Evolutionary conservation across 2,888 invertebrate species (phyloP).

Genomic region (Drosophila sordidula): DNA sequence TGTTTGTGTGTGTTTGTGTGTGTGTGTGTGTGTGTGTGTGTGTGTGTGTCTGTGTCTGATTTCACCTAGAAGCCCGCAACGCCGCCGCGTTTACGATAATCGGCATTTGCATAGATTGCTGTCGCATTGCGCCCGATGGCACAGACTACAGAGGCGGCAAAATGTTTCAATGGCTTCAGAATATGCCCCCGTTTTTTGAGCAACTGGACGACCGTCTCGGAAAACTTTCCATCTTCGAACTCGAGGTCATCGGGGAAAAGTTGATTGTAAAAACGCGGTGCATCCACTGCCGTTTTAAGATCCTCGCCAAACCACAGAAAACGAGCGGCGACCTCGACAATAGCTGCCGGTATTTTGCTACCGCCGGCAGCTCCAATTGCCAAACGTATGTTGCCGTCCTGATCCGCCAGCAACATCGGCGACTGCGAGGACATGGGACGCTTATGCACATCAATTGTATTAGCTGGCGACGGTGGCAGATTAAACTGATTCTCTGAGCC

Average conservation of each 20-base stretch:
- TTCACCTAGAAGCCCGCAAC: constrained; percentile 88
- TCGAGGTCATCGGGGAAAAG: constrained; percentile 90
- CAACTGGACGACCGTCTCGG: constrained; percentile 87
- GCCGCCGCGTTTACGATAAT: constrained; percentile 92
- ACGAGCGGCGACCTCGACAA: constrained; percentile 88
- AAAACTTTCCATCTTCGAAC: constrained; percentile 87
- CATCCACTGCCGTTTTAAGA: constrained; percentile 89
- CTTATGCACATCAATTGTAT: constrained; percentile 92
- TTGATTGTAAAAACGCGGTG: constrained; percentile 94
- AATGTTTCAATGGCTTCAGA: constrained; percentile 86
- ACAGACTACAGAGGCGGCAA: constrained; percentile 88
- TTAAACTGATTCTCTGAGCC: constrained; percentile 90
- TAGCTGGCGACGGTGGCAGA: constrained; percentile 91
- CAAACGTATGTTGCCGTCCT: constrained; percentile 87
- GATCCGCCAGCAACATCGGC: constrained; percentile 91
- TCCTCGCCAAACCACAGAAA: constrained; percentile 89
- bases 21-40: constrained; percentile 12
- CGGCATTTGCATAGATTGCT: constrained; percentile 91
- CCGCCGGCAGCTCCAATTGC: constrained; percentile 95
- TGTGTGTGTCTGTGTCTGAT: constrained; percentile 1
- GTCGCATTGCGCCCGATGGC: constrained; percentile 89
- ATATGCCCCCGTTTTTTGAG: constrained; percentile 89
- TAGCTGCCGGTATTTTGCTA: constrained; percentile 93
- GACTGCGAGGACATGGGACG: constrained; percentile 96
- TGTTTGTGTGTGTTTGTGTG: constrained; percentile 15